These are phyloP conservation scores for Agrilus biguttatus DNA, from an alignment of 2,888 invertebrate genomes.

Conservation along the genomic window DNA sequence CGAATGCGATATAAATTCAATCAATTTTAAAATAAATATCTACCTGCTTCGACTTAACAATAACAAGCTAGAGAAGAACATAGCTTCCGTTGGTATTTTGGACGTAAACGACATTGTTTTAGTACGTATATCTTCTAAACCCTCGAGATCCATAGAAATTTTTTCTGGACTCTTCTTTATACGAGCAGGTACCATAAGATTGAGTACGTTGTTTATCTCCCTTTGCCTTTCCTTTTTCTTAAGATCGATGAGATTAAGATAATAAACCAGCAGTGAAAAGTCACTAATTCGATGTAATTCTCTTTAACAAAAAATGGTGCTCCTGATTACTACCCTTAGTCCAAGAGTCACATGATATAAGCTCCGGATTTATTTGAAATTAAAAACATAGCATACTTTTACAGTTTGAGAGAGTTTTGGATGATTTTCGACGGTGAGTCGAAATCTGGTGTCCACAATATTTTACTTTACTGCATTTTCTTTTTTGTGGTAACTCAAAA, in stretches of 20 bases:
- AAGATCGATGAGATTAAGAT: constrained; percentile 33
- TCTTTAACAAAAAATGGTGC: constrained; percentile 23
- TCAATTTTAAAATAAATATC: no score
- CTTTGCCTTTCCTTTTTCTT: constrained; percentile 8
- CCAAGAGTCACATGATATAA: no score
- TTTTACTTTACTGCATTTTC: no score
- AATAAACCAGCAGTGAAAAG: constrained; percentile 40
- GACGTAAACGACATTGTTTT: constrained; percentile 7
- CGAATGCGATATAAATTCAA: no score
- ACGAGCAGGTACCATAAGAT: constrained; percentile 16
- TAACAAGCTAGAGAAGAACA: constrained; percentile 36
- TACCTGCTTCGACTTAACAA: neutral
- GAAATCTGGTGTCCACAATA: no score
- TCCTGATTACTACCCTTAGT: no score
- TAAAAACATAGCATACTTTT: no score
- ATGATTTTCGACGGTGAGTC: no score
- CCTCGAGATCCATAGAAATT: constrained; percentile 1
- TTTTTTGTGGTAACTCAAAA: no score
- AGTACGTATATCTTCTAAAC: constrained; percentile 8
- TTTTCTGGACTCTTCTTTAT: constrained; percentile 5
- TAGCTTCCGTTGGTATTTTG: constrained; percentile 25
- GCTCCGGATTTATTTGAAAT: no score
- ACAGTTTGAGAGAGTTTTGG: no score
- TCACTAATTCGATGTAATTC: constrained; percentile 44
- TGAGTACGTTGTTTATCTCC: constrained; percentile 16